Evolutionary conservation across 1,140 invertebrate species (phyloP).

Genomic region (Atopsyche davidsoni): DNA sequence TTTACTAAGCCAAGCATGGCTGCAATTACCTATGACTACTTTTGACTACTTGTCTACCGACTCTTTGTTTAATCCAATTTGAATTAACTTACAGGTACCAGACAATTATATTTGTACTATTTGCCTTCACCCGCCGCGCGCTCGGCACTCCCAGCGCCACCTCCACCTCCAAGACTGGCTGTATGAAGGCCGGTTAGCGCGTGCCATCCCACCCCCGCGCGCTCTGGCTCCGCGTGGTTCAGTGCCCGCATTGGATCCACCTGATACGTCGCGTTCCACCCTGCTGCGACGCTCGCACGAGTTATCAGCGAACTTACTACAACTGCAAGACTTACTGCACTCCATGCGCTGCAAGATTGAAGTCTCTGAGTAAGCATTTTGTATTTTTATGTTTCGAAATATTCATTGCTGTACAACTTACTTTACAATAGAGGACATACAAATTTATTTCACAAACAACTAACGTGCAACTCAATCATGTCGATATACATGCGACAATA

Average conservation of each 20-base stretch:
- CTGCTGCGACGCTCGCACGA: slow-evolving; percentile 63
- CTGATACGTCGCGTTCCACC: slow-evolving; percentile 38
- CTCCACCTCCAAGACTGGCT: slow-evolving; percentile 84
- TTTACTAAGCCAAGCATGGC: too few relatives aligned
- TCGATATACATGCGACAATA: background rate
- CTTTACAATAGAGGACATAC: background rate
- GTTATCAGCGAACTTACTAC: slow-evolving; percentile 61
- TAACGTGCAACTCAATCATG: too few relatives aligned
- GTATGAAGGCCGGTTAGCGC: slow-evolving; percentile 71
- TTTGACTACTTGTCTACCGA: too few relatives aligned
- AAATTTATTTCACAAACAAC: background rate
- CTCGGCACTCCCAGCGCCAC: slow-evolving; percentile 64
- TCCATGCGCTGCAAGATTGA: slow-evolving; percentile 68
- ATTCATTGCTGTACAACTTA: slow-evolving; percentile 3
- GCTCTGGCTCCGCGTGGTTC: slow-evolving; percentile 36
- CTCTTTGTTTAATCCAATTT: too few relatives aligned
- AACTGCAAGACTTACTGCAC: slow-evolving; percentile 62
- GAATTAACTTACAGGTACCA: slow-evolving; percentile 61
- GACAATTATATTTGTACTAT: slow-evolving; percentile 87
- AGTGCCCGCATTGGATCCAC: slow-evolving; percentile 42
- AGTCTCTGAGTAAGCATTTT: slow-evolving; percentile 64
- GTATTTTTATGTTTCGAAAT: too few relatives aligned
- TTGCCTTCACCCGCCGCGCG: slow-evolving; percentile 71
- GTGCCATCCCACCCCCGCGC: slow-evolving; percentile 35
- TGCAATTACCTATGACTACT: too few relatives aligned